Evolutionary conservation across 2,113 vertebrate genomes (phyloP).

Genomic region (Ochotona curzoniae): DNA sequence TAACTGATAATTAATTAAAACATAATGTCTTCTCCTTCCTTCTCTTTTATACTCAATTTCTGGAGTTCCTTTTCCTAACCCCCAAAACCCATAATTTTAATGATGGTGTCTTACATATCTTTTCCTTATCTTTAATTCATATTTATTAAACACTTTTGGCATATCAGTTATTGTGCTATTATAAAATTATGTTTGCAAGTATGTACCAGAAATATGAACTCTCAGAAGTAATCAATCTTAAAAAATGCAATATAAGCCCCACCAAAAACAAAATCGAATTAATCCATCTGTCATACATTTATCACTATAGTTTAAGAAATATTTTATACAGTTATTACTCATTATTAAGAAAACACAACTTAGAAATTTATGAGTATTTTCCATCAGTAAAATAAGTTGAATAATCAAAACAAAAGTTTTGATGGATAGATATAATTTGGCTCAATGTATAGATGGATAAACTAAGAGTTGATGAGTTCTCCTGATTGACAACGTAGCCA

Average conservation of each 20-base stretch:
- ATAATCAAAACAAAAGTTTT: conserved; percentile 24
- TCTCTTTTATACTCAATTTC: background rate
- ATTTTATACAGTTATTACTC: conserved; percentile 25
- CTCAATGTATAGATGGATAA: conserved; percentile 14
- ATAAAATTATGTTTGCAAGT: background rate
- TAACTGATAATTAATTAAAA: conserved; percentile 19
- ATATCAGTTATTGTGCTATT: background rate
- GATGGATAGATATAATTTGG: conserved; percentile 18
- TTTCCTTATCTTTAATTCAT: background rate
- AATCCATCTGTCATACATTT: background rate
- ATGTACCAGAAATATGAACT: background rate
- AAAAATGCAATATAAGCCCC: background rate
- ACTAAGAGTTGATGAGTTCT: background rate
- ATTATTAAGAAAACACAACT: background rate
- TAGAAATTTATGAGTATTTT: background rate
- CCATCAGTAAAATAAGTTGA: conserved; percentile 18
- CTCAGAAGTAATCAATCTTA: background rate
- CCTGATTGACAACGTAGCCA: background rate
- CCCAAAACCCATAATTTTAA: background rate
- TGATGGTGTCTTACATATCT: background rate
- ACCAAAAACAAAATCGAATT: background rate
- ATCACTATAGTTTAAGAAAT: background rate
- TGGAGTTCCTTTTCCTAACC: background rate
- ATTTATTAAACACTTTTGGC: background rate
- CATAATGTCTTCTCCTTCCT: background rate